phyloP scores from a whole-genome alignment of 2,888 invertebrate species.

The Eumerus sabulonum region DNA sequence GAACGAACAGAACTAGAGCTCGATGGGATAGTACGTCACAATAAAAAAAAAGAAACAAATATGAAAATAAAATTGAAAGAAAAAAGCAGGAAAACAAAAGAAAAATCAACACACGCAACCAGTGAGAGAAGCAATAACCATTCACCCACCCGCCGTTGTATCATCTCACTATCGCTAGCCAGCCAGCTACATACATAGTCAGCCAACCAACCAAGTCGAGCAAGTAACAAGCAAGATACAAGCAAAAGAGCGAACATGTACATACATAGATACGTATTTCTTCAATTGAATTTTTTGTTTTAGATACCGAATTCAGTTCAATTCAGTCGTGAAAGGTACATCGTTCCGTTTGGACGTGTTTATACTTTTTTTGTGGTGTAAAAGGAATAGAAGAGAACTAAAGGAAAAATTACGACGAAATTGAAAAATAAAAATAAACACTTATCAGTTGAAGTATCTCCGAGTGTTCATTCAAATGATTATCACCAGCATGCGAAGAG shows the following conservation, averaged over 20 bases:
- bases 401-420: not conserved
- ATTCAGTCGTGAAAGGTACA: conserved; percentile 64
- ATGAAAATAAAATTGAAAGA: not conserved
- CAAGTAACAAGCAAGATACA: not conserved
- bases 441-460: conserved; percentile 6
- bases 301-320: conserved; percentile 40
- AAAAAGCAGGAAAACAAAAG: not conserved
- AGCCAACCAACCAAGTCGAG: conserved; percentile 2
- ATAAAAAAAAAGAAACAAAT: conserved; percentile 9
- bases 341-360: conserved; percentile 64
- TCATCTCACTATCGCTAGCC: not conserved
- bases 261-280: conserved; percentile 8
- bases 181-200: not conserved
- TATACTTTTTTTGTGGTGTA: conserved; percentile 6
- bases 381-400: conserved; percentile 1
- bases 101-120: conserved; percentile 25
- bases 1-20: conserved; percentile 30
- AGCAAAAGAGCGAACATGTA: conserved; percentile 1
- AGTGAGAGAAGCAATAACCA: conserved; percentile 11
- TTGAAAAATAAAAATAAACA: too few species aligned
- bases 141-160: conserved; percentile 7
- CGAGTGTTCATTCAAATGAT: conserved; percentile 30
- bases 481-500: conserved; percentile 52
- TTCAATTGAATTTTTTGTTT: conserved; percentile 59
- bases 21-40: conserved; percentile 26